Evolutionary conservation across 2,888 invertebrate genomes (phyloP).

Genomic region (Tanypteryx hageni): DNA sequence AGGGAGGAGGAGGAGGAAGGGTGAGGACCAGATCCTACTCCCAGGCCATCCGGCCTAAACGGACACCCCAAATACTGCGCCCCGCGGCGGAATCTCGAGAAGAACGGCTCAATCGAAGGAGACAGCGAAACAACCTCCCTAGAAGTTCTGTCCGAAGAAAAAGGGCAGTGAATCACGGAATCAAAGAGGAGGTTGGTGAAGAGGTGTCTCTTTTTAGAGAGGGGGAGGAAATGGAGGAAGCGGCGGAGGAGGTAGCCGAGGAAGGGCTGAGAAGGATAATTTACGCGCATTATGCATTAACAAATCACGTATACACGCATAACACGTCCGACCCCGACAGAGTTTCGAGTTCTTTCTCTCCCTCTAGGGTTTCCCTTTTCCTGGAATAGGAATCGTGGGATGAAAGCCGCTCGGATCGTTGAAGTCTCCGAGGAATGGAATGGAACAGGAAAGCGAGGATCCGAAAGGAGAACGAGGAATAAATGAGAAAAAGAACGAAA

Average conservation of each 20-base stretch:
- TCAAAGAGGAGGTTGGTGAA: conserved; percentile 32
- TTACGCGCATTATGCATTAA: conserved; percentile 34
- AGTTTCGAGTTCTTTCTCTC: background rate
- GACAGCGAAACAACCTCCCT: background rate
- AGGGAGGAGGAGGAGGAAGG: too few species aligned
- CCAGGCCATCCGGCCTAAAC: background rate
- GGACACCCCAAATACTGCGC: background rate
- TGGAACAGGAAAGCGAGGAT: too few species aligned
- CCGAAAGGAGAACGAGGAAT: too few species aligned
- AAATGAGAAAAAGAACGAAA: background rate
- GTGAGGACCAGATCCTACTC: too few species aligned
- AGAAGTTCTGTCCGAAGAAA: background rate
- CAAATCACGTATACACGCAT: conserved; percentile 17
- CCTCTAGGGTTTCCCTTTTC: background rate
- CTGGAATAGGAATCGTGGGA: background rate
- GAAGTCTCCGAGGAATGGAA: background rate
- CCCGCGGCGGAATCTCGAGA: conserved; percentile 5
- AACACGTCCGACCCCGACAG: conserved; percentile 12
- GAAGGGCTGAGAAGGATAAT: background rate
- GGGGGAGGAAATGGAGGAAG: background rate
- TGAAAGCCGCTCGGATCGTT: background rate
- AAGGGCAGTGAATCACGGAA: conserved; percentile 7
- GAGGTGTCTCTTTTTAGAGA: background rate
- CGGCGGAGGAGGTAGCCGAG: background rate
- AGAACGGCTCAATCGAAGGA: conserved; percentile 6